Evolutionary conservation across 1,140 invertebrate species (phyloP).

Genomic region (Halyomorpha halys): DNA sequence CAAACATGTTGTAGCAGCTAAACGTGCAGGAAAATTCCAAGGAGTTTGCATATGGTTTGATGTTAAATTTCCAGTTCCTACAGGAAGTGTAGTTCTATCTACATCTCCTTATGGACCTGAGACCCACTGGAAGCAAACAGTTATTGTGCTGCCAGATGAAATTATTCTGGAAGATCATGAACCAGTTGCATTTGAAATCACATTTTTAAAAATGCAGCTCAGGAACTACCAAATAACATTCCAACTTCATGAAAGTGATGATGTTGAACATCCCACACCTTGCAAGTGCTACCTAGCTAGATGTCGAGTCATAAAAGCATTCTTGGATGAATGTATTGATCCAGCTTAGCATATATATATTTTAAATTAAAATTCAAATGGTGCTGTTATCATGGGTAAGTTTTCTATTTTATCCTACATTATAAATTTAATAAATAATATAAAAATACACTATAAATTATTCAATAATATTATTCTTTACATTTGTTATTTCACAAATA

Average conservation of each 20-base stretch:
- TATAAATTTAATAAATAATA: too few species aligned
- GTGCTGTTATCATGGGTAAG: too few species aligned
- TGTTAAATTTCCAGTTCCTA: constrained; percentile 34
- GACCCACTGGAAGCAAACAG: constrained; percentile 97
- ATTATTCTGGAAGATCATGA: constrained; percentile 40
- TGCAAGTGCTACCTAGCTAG: constrained; percentile 65
- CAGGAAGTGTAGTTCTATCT: constrained; percentile 44
- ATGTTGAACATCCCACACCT: constrained; percentile 61
- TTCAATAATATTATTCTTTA: too few species aligned
- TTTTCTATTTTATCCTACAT: too few species aligned
- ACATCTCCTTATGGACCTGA: constrained; percentile 61
- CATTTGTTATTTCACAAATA: too few species aligned
- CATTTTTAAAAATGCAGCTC: constrained; percentile 42
- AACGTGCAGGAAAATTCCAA: constrained; percentile 53
- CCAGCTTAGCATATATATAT: too few species aligned
- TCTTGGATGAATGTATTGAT: constrained; percentile 36
- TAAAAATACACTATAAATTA: too few species aligned
- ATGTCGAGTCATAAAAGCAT: constrained; percentile 58
- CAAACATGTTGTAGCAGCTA: constrained; percentile 37
- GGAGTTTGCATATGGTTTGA: constrained; percentile 49
- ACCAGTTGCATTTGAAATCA: constrained; percentile 56
- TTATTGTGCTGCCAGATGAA: constrained; percentile 45
- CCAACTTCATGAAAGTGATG: constrained; percentile 54
- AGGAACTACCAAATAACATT: constrained; percentile 57
- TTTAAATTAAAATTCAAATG: too few species aligned